Evolutionary conservation across 2,797 vertebrate species (phyloP).

Genomic region (Paramormyrops hopkinsi): DNA sequence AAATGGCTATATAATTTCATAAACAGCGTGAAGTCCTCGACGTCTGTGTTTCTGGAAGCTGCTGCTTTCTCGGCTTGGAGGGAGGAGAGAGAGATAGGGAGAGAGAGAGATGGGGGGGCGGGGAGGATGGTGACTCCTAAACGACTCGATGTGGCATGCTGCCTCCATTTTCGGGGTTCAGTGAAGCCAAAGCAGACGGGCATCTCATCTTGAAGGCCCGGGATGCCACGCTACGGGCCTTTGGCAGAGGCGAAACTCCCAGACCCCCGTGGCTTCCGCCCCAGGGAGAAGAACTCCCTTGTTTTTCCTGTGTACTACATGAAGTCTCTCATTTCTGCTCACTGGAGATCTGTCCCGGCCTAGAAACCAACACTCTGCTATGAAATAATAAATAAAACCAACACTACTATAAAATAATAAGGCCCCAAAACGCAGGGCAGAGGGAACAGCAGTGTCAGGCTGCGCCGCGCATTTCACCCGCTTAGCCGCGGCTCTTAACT

Average conservation of each 20-base stretch:
- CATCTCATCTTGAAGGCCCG: not conserved
- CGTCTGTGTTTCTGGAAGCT: slow-evolving; percentile 36
- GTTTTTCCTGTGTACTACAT: not conserved
- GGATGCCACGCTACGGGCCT: not conserved
- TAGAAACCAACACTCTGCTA: not conserved
- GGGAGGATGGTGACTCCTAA: not conserved
- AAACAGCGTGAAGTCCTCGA: slow-evolving; percentile 33
- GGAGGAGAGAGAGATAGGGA: not conserved
- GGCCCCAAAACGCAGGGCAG: not conserved
- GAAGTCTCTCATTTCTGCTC: not conserved
- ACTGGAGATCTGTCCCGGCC: not conserved
- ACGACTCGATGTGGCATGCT: not conserved
- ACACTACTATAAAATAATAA: not conserved
- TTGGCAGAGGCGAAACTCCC: not conserved
- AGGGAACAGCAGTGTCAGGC: not conserved
- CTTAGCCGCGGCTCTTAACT: not conserved
- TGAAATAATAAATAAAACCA: not conserved
- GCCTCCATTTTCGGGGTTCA: slow-evolving; percentile 18
- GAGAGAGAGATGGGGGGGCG: not conserved
- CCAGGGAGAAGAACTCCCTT: not conserved
- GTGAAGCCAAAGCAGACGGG: slow-evolving; percentile 39
- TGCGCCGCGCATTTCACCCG: not conserved
- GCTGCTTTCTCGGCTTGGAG: slow-evolving; percentile 31
- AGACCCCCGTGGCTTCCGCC: not conserved
- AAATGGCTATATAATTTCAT: slow-evolving; percentile 42